Conservation (phyloP, 2,888 invertebrate genomes). For the Leucophenga montana region DNA sequence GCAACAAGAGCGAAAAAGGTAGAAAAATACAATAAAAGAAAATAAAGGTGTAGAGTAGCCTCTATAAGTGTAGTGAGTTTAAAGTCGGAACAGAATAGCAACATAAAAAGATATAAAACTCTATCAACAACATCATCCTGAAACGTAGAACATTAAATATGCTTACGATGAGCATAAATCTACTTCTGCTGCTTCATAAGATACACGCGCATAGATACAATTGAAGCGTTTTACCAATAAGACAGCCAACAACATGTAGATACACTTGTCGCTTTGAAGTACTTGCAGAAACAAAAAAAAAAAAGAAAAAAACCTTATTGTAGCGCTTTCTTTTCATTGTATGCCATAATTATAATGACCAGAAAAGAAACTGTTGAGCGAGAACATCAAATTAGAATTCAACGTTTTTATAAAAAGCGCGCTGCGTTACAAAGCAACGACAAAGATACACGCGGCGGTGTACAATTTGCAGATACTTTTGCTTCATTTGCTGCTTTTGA, state of each 20-base stretch:
- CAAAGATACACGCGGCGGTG: constrained; percentile 2
- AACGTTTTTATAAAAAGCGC: not conserved
- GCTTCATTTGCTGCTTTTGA: constrained; percentile 13
- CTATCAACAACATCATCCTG: no score
- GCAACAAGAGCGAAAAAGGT: constrained; percentile 1
- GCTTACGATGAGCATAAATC: no score
- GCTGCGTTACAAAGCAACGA: not conserved
- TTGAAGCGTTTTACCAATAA: no score
- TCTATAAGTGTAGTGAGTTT: no score
- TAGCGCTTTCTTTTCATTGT: no score
- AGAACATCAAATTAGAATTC: not conserved
- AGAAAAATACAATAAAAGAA: not conserved
- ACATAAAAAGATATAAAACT: no score
- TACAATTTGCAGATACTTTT: not conserved
- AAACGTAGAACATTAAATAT: no score
- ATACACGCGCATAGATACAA: no score
- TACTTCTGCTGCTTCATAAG: no score
- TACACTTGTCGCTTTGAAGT: not conserved
- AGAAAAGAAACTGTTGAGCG: not conserved
- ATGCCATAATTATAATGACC: not conserved
- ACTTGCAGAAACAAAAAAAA: not conserved
- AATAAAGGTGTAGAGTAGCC: no score
- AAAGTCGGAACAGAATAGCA: not conserved
- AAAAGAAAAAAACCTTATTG: not conserved
- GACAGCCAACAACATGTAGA: not conserved